Base-by-base conservation (phyloP, 2,888 invertebrate species). In the Spilosoma lubricipeda region DNA sequence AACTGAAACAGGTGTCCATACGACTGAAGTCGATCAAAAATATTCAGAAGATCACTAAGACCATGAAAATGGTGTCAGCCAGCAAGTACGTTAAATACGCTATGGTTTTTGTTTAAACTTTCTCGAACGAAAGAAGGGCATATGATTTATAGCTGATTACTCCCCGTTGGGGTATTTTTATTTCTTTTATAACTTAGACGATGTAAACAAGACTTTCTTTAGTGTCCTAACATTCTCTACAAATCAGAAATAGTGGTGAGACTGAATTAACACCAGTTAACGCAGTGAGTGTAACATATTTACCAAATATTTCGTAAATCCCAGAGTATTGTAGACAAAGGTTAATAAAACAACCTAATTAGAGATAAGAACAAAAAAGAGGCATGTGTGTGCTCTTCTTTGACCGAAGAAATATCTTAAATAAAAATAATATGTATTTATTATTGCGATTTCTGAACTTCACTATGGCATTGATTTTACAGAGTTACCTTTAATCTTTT, bases 11-110 rank as follows among this genome's bases (percentile, higher is more conserved):
- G 89, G 97, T 98, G 81, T 97, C 97, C 23, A 91, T 97, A 69
- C 96, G 98, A 33, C 93, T 98, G 78, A 98, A 98, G 79, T 98
- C 98, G 2, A 97, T 98, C 70, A 97, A 96, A 84, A 98, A 98
- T 89, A 98, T 98, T 84, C 98, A 98, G 91, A 98, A 98, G 93
- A 98, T 98, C 85, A 98, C 98, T 23, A 97, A 98, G 89, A 97
- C 97, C 77, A 98, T 98, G 98, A 98, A 98, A 93, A 98, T 98
- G 98, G 98, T 98, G 87, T 94, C 95, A 56, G 94, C 95, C n/a
- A 94, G 95, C 94, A 95, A 95, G 95, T 98, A 96, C 15, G 71
- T 71, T 7, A 23, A 20, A 9, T 27, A 39, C 23, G 39, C 42
- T 3, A 42, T 30, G 18, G 63, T 30, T 63, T 30, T 63, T 30